These are phyloP conservation scores for Zeus faber DNA, from an alignment of 2,113 vertebrate species.

Conservation along the genomic window DNA sequence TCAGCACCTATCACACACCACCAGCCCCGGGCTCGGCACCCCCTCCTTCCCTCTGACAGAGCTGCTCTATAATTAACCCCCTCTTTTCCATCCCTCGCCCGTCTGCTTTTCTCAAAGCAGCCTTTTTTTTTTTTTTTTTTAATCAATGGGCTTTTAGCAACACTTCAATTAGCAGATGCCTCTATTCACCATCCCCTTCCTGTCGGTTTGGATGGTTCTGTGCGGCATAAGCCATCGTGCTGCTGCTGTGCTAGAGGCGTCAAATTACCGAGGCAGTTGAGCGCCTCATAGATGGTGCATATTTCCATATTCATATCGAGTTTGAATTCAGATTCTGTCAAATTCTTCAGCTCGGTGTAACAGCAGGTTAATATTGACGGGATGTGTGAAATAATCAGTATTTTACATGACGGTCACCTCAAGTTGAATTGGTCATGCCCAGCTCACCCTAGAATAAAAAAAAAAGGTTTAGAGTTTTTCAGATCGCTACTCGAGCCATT, in stretches of 20 bases:
- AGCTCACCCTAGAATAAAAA: neutral
- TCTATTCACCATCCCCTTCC: conserved; percentile 74
- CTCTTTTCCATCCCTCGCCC: conserved; percentile 51
- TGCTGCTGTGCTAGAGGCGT: conserved; percentile 60
- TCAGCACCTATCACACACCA: conserved; percentile 57
- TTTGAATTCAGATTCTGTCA: conserved; percentile 42
- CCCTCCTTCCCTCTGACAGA: conserved; percentile 32
- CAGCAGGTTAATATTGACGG: conserved; percentile 52
- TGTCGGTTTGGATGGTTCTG: conserved; percentile 74
- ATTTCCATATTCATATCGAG: conserved; percentile 54
- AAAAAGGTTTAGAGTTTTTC: no score
- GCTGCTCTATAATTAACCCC: conserved; percentile 66
- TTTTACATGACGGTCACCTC: neutral
- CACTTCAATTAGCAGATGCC: conserved; percentile 76
- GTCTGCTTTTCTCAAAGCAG: conserved; percentile 64
- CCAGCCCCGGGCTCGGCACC: conserved; percentile 45
- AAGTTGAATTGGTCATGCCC: neutral
- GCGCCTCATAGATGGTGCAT: conserved; percentile 43
- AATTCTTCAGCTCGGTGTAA: conserved; percentile 56
- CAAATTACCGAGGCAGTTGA: conserved; percentile 59
- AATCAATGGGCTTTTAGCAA: conserved; percentile 73
- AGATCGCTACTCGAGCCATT: neutral
- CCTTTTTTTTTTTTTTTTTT: conserved; percentile 36
- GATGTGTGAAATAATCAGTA: conserved; percentile 31
- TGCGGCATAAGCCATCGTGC: conserved; percentile 58